Conservation (phyloP, 2,797 vertebrate species). For the Chaetophractus vellerosus region DNA sequence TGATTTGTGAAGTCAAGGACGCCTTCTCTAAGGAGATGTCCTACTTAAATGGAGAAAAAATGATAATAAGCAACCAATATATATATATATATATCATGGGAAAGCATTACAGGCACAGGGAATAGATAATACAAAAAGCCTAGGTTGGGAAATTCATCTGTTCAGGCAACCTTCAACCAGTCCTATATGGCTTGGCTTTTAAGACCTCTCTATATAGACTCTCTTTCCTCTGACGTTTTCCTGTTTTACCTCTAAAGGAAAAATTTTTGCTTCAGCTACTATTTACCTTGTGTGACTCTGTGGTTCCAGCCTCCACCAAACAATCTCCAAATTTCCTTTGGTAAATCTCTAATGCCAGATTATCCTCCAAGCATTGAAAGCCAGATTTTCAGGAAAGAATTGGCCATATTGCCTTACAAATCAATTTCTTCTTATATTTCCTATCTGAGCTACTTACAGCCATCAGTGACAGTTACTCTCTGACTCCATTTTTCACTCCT, state of each 20-base stretch:
- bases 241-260: slow-evolving; percentile 9
- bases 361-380: background rate
- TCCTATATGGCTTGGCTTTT: background rate
- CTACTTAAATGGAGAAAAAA: background rate
- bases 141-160: background rate
- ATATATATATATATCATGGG: background rate
- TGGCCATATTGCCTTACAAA: background rate
- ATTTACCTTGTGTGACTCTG: background rate
- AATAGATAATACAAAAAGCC: background rate
- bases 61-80: background rate
- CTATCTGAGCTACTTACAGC: background rate
- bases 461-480: background rate
- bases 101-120: background rate
- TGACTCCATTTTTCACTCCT: background rate
- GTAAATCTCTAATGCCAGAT: background rate
- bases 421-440: background rate
- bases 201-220: background rate
- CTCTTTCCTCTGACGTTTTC: background rate
- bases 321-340: background rate
- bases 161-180: background rate
- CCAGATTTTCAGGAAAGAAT: background rate
- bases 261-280: slow-evolving; percentile 15
- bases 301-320: background rate
- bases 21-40: background rate
- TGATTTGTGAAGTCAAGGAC: background rate